A percentile compares a stretch with the other conserved stretches of the same genome.
Conservation (phyloP, 1,140 invertebrate genomes). For the Drosophila triauraria region DNA sequence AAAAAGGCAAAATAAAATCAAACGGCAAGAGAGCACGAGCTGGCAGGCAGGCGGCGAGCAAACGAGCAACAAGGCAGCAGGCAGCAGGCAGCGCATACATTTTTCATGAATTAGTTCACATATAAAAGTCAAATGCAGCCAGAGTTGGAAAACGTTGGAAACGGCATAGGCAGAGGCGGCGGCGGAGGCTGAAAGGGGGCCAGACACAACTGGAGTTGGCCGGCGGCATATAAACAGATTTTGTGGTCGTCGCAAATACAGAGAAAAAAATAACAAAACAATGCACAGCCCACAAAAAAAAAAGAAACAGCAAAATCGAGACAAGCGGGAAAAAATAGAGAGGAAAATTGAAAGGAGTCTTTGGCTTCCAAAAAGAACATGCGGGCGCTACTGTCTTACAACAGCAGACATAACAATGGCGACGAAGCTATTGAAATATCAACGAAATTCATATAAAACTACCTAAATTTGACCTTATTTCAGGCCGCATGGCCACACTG, state of each 20-base stretch:
- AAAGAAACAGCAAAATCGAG: conserved; percentile 1
- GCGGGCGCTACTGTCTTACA: background rate
- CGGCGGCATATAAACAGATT: conserved; percentile 72
- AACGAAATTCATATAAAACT: background rate
- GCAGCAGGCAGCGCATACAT: conserved; percentile 58
- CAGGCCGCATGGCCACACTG: too few species aligned
- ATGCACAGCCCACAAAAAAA: conserved; percentile 14
- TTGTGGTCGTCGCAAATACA: conserved; percentile 62
- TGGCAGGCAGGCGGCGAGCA: conserved; percentile 24
- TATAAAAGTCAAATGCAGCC: conserved; percentile 80
- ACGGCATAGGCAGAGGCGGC: background rate
- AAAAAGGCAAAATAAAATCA: conserved; percentile 3
- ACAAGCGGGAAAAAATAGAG: background rate
- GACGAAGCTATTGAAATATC: too few species aligned
- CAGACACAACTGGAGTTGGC: conserved; percentile 22
- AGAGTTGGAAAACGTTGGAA: conserved; percentile 18
- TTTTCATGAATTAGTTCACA: conserved; percentile 82
- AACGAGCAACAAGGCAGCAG: conserved; percentile 34
- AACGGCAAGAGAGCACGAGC: conserved; percentile 18
- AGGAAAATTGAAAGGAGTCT: conserved; percentile 31
- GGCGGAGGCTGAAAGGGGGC: background rate
- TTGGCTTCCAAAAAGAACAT: background rate
- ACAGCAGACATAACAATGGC: background rate
- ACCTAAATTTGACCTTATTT: too few species aligned
- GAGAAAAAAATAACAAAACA: conserved; percentile 31